Evolutionary conservation across 2,797 vertebrate species (phyloP).

Genomic region (Notamacropus eugenii): DNA sequence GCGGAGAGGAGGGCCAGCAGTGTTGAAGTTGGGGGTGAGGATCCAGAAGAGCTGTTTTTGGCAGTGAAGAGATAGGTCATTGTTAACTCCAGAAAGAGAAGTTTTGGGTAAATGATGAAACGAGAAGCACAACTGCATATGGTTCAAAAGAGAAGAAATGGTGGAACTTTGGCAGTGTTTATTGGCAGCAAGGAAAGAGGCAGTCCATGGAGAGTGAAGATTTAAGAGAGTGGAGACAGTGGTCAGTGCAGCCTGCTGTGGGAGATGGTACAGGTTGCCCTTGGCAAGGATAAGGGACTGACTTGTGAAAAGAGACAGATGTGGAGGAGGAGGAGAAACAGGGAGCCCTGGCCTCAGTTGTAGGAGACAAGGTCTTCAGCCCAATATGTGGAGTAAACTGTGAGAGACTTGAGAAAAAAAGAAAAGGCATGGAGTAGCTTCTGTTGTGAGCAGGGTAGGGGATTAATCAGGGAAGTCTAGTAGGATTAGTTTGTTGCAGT

Average conservation of each 20-base stretch:
- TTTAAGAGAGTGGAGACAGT: no score
- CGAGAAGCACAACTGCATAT: not conserved
- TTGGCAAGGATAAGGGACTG: not conserved
- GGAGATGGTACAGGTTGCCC: not conserved
- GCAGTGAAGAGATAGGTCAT: not conserved
- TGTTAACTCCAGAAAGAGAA: not conserved
- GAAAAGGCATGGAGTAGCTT: not conserved
- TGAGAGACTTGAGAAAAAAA: not conserved
- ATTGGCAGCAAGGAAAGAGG: no score
- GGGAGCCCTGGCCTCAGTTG: not conserved
- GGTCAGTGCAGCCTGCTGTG: not conserved
- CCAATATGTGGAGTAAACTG: not conserved
- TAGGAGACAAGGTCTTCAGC: not conserved
- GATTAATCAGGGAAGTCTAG: not conserved
- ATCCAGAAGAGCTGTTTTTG: not conserved
- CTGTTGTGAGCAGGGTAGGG: not conserved
- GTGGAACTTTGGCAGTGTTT: not conserved
- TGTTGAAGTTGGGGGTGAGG: no score
- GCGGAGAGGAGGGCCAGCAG: not conserved
- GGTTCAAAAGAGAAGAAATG: not conserved
- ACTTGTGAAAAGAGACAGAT: not conserved
- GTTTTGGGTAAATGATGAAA: not conserved
- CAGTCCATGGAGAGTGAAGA: no score
- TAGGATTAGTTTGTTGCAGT: not conserved
- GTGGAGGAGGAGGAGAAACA: not conserved